Percentiles rank a stretch among this genome's conserved stretches.
These are phyloP conservation scores for Caenorhabditis sp. DNA, from an alignment of 2,888 invertebrate species.

Conservation along the genomic window DNA sequence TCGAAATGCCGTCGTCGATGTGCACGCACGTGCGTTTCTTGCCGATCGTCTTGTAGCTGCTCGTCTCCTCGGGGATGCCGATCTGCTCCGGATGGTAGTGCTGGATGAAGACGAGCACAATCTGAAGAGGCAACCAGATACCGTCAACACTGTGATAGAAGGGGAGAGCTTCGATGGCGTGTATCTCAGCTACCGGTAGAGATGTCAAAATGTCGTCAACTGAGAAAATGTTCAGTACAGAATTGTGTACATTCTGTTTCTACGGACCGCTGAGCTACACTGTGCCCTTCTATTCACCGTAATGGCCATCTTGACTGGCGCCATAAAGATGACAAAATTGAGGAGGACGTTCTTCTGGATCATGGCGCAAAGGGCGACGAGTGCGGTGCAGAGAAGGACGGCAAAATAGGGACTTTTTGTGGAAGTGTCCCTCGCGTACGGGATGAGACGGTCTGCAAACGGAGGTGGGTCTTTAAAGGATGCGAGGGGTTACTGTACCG, in stretches of 20 bases:
- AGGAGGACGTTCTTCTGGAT: conserved; percentile 46
- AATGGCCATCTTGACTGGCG: conserved; percentile 50
- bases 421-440: conserved; percentile 56
- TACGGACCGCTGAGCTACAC: not conserved
- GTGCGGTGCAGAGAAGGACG: conserved; percentile 50
- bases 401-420: conserved; percentile 55
- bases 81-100: conserved; percentile 62
- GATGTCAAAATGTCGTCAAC: no score
- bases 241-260: no score
- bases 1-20: conserved; percentile 53
- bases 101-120: conserved; percentile 61
- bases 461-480: not conserved
- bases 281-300: conserved; percentile 31
- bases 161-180: no score
- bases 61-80: conserved; percentile 64
- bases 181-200: no score
- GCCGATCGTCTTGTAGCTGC: conserved; percentile 59
- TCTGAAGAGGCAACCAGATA: conserved; percentile 17
- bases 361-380: conserved; percentile 46
- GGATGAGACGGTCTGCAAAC: conserved; percentile 58
- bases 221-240: no score
- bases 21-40: conserved; percentile 39
- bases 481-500: conserved; percentile 27
- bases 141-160: no score
- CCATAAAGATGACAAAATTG: conserved; percentile 54